Evolutionary conservation across 2,797 vertebrate species (phyloP).

Genomic region (Cuniculus paca): DNA sequence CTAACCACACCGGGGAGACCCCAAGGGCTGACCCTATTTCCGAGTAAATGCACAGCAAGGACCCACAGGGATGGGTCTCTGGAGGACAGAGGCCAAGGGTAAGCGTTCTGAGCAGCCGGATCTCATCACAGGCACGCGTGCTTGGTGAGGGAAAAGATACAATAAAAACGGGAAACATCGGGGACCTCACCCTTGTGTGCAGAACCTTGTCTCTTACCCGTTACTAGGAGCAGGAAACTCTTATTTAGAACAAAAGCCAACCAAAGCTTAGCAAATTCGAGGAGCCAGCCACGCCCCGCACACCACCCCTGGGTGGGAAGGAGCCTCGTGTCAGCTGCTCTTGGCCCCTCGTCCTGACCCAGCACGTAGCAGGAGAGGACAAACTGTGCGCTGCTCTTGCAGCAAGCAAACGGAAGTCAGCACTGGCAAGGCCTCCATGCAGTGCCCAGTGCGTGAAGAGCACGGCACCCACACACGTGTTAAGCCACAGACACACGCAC

Average conservation of each 20-base stretch:
- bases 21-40: constrained; percentile 85
- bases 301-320: not conserved
- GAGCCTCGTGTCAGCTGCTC: not conserved
- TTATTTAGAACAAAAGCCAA: constrained; percentile 1
- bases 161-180: not conserved
- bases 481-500: not conserved
- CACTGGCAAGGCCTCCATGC: not conserved
- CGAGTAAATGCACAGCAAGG: constrained; percentile 78
- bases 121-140: not conserved
- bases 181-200: not conserved
- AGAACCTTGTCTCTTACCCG: not conserved
- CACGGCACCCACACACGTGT: not conserved
- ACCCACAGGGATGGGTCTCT: constrained; percentile 20
- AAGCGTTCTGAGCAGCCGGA: not conserved
- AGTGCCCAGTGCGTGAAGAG: not conserved
- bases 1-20: constrained; percentile 87
- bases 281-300: too few relatives aligned
- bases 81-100: not conserved
- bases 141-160: not conserved
- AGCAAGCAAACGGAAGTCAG: constrained; percentile 10
- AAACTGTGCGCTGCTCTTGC: not conserved
- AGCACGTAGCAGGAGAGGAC: not conserved
- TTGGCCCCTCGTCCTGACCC: not conserved
- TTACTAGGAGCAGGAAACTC: not conserved
- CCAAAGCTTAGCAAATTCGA: not conserved